These are phyloP conservation scores for Raja brachyura DNA, from an alignment of 2,113 vertebrate species.

Conservation along the genomic window DNA sequence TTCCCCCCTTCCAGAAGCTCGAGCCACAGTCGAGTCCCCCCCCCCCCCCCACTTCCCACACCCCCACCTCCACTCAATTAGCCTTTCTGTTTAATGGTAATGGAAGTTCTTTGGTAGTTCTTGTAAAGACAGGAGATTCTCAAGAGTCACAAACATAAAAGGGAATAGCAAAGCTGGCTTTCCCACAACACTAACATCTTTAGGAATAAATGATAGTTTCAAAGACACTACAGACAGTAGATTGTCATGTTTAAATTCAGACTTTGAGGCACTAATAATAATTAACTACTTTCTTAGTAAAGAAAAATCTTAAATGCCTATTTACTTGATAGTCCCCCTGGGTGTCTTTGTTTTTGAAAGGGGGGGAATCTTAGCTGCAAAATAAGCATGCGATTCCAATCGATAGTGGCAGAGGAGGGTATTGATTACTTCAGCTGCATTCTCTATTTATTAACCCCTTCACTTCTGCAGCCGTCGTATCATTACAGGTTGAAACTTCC, in stretches of 20 bases:
- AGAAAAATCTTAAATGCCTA: slow-evolving; percentile 71
- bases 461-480: slow-evolving; percentile 49
- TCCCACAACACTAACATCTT: slow-evolving; percentile 27
- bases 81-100: not conserved
- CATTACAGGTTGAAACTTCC: slow-evolving; percentile 31
- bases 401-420: slow-evolving; percentile 78
- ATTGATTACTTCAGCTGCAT: slow-evolving; percentile 75
- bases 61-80: not conserved
- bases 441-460: slow-evolving; percentile 74
- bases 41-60: not conserved
- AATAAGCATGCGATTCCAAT: slow-evolving; percentile 77
- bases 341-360: slow-evolving; percentile 76
- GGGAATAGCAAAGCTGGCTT: not conserved
- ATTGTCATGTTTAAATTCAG: slow-evolving; percentile 59
- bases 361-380: slow-evolving; percentile 68
- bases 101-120: not conserved
- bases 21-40: not conserved
- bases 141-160: not conserved
- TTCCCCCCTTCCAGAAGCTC: not conserved
- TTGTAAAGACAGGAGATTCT: not conserved
- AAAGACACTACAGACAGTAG: slow-evolving; percentile 49
- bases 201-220: slow-evolving; percentile 32
- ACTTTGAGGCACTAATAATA: slow-evolving; percentile 72
- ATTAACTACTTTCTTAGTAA: slow-evolving; percentile 75
- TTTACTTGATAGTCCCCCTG: slow-evolving; percentile 75